Evolutionary conservation across 2,113 vertebrate genomes (phyloP), one percentile per base, ranked within the genome.

Genomic region (Pangasianodon hypophthalmus): DNA sequence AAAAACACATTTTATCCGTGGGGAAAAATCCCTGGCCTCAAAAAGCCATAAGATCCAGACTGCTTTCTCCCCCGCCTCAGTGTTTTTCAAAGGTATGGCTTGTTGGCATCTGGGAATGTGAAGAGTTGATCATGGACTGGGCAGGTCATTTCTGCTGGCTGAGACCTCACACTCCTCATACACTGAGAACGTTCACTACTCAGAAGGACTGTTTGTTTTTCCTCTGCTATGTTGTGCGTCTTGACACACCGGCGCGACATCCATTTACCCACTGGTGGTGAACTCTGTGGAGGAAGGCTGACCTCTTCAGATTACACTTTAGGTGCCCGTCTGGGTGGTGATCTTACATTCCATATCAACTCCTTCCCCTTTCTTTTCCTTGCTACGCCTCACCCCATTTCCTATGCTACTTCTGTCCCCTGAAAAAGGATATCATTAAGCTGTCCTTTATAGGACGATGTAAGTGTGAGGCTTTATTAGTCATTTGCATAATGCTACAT

Each of bases 121-220:
- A 93, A 87, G 89, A 92, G 91, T 67, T 87, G 94, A 94, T 95
- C 92, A 90, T 56, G 91, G 93, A 94, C 92, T 91, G 80, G 56
- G 92, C 93, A 88, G 85, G 93, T 92, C 90, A 94, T 94, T 94
- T 92, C 93, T 92, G 87, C 84, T 93, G 93, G 92, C 92, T 88
- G 60, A 92, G 92, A 92, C 90, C 91, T 90, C 52, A 92, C 93
- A 94, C 91, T 92, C 92, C 84, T 87, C 93, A 94, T 93, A 95
- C 95, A 95, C 94, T 92, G 93, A 94, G 90, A 92, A 93, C 92
- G 93, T 95, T 94, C 94, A 93, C 94, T 91, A 93, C 93, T 89
- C 87, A 89, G 92, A 90, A 93, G 88, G 91, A 91, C 93, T 95
- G 92, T 95, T 96, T 95, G 94, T 94, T 94, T 95, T 95, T 96